Conservation (phyloP, 2,888 invertebrate species). For the Nymphalis polychloros region DNA sequence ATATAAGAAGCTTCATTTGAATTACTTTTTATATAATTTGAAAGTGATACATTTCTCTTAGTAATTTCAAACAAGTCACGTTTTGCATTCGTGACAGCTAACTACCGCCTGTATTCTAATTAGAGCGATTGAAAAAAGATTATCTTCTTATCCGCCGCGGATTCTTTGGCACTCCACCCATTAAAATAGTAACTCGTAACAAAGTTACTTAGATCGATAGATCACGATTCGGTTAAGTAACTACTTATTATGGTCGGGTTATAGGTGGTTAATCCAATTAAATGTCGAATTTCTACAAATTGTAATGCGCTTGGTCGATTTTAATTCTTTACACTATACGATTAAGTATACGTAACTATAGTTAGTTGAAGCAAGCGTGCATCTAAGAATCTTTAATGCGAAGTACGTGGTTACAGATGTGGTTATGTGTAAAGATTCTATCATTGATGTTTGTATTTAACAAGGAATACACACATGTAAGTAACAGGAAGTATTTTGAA, state of each 20-base stretch:
- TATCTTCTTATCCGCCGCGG: slow-evolving; percentile 36
- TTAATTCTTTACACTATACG: slow-evolving; percentile 14
- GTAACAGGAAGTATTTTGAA: too few species aligned
- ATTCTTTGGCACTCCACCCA: slow-evolving; percentile 37
- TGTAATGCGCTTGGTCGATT: slow-evolving; percentile 7
- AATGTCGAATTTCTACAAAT: slow-evolving; percentile 21
- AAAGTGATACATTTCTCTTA: slow-evolving; percentile 65
- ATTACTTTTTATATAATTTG: slow-evolving; percentile 57
- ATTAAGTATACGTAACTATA: background rate
- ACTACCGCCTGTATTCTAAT: slow-evolving; percentile 50
- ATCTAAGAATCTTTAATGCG: slow-evolving; percentile 5
- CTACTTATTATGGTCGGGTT: slow-evolving; percentile 25
- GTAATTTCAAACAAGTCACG: slow-evolving; percentile 62
- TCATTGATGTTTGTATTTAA: background rate
- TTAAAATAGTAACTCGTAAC: slow-evolving; percentile 33
- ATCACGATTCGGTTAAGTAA: slow-evolving; percentile 39
- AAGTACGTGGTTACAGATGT: background rate
- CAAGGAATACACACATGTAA: background rate
- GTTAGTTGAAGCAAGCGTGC: slow-evolving; percentile 1
- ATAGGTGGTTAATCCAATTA: slow-evolving; percentile 23
- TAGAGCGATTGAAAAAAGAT: slow-evolving; percentile 41
- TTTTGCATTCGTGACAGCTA: slow-evolving; percentile 50
- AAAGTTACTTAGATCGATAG: slow-evolving; percentile 28
- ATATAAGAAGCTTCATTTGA: slow-evolving; percentile 14
- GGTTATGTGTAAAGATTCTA: background rate